Evolutionary conservation across 2,113 vertebrate species (phyloP), one percentile per base, ranked within the genome.

Genomic region (Dinomys branickii): DNA sequence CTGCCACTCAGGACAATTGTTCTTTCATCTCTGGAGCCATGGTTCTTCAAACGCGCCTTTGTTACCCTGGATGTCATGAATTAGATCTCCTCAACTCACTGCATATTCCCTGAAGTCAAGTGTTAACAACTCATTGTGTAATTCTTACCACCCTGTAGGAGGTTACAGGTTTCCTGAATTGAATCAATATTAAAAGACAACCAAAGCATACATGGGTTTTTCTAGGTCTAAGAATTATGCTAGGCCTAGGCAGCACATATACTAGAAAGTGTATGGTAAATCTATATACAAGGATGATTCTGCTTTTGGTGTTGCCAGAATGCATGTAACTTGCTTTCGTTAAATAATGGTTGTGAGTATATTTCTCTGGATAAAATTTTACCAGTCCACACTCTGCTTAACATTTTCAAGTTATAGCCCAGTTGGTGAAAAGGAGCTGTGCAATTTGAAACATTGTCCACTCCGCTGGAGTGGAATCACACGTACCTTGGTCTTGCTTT

Each of bases 341-440:
- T 93, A 59, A 80, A 96, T 86, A 83, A n/a, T 33, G 54, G 41
- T 90, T 52, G 81, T 63, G 73, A 94, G 90, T 94, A 61, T 88
- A 71, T 95, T 87, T 96, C 85, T 71, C 56, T 81, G 90, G 69
- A 88, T 94, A 97, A 94, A 96, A 96, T 44, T 67, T 80, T 90
- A 92, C 58, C 77, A 63, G 85, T 82, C 38, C 33, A 80, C 83
- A 56, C 82, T 47, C 35, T 85, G 61, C 41, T 90, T 83, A 86
- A 88, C 88, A 92, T 65, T 78, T 86, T 88, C 56, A 69, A 38
- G n/a, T 41, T 52, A 50, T 50, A 91, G 61, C 17, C 52, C 56
- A 56, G 22, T 94, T 87, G 73, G 61, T 44, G 75, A 96, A 93
- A 88, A 65, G 30, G 81, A 52, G 75, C 67, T 83, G 91, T 75